These are phyloP conservation scores for Meganola albula DNA, from an alignment of 2,888 invertebrate genomes.

Conservation along the genomic window DNA sequence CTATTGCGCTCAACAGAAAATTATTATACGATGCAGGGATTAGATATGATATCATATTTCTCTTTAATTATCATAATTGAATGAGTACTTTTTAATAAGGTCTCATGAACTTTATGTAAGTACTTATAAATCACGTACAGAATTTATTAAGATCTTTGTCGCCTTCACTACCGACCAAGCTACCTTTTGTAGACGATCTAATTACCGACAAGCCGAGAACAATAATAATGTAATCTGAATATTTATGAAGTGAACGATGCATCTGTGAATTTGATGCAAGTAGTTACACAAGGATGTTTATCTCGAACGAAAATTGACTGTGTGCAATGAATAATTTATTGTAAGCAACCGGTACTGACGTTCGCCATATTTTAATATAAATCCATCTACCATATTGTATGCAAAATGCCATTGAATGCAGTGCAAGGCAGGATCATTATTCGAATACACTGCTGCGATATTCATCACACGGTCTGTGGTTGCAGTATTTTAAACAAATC, in stretches of 20 bases:
- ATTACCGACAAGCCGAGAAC: constrained; percentile 72
- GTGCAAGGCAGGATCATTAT: constrained; percentile 75
- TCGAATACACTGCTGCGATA: constrained; percentile 72
- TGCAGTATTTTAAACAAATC: constrained; percentile 75
- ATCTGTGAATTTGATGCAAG: constrained; percentile 66
- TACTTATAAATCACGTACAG: constrained; percentile 36
- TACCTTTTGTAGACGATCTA: constrained; percentile 74
- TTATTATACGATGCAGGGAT: constrained; percentile 8
- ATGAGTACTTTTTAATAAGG: constrained; percentile 50
- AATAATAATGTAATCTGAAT: constrained; percentile 74
- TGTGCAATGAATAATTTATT: constrained; percentile 75
- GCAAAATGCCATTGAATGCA: constrained; percentile 77
- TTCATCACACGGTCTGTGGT: constrained; percentile 65
- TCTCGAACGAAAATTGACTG: constrained; percentile 70
- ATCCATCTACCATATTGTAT: constrained; percentile 77
- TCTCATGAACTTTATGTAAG: constrained; percentile 36
- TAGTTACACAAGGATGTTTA: constrained; percentile 45
- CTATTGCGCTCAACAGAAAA: too few species aligned
- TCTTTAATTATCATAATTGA: constrained; percentile 32
- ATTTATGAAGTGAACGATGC: constrained; percentile 56
- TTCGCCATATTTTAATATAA: constrained; percentile 76
- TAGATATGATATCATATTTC: constrained; percentile 22
- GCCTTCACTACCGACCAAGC: constrained; percentile 51
- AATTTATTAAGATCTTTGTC: constrained; percentile 64
- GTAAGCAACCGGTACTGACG: constrained; percentile 71